Evolutionary conservation across 1,140 invertebrate genomes (phyloP).

Genomic region (Argopecten irradians): DNA sequence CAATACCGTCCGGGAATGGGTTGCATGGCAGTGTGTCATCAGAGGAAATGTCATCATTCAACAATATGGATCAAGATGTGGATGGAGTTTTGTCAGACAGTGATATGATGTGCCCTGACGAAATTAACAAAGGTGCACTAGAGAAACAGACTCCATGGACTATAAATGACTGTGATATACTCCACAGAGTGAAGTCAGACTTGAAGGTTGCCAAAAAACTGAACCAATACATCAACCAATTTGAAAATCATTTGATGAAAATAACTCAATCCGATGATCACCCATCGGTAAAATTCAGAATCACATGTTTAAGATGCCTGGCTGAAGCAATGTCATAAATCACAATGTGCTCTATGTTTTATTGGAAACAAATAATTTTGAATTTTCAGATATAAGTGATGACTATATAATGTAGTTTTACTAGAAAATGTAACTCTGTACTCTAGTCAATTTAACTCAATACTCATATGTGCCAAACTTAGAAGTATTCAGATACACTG

Average conservation of each 20-base stretch:
- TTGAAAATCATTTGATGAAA: constrained; percentile 36
- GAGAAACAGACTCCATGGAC: neutral
- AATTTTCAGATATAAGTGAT: too few species aligned
- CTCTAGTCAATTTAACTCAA: too few species aligned
- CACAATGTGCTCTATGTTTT: too few species aligned
- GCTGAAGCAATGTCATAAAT: neutral
- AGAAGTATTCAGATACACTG: too few species aligned
- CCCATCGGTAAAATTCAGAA: neutral
- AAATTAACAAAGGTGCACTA: neutral
- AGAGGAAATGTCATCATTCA: neutral
- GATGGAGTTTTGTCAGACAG: neutral
- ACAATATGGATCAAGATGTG: neutral
- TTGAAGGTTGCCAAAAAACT: constrained; percentile 31
- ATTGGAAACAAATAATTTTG: too few species aligned
- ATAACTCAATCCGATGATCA: constrained; percentile 1
- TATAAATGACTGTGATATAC: neutral
- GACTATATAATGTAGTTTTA: too few species aligned
- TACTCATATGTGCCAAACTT: too few species aligned
- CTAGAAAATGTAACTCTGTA: too few species aligned
- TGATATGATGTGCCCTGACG: neutral
- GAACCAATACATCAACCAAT: constrained; percentile 16
- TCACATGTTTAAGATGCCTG: neutral
- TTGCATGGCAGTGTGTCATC: neutral
- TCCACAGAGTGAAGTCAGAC: neutral
- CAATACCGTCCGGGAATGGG: too few species aligned